Base-by-base conservation (phyloP, 1,140 invertebrate genomes). In the Asbolus verrucosus region DNA sequence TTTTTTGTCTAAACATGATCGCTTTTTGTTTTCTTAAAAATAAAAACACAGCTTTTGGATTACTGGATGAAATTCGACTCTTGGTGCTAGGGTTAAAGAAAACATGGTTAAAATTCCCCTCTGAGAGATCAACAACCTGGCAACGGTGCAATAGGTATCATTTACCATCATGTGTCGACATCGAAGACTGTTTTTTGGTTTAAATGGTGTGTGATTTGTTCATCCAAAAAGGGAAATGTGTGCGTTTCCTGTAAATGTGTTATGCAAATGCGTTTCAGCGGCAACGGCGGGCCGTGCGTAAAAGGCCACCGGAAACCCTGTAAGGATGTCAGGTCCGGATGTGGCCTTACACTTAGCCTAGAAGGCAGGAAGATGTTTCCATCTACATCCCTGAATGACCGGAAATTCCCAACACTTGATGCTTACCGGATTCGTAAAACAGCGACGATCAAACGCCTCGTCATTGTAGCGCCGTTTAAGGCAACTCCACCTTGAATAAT, bases 281-380 rank as follows among this genome's bases (percentile, higher is more conserved):
- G 46, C n/a, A 13, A 9, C 46, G 46, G 19, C 46, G 46, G 46
- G 19, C 11, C 11, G 43, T 33, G 33, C 43, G 65, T 38, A 67
- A 46, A 70, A 70, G 60, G 19, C 68, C 50, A 39, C 50, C 61
- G 61, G 61, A 63, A 41, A 63, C n/a, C 21, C 33, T 54, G 19
- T 63, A 63, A 63, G 61, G 61, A 63, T 63, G 61, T 63, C 61
- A 31, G 30, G 19, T 41, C 61, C 61, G 61, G 61, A 63, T 63
- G 61, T 63, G 61, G 61, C 61, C 61, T 63, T 63, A 63, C 39
- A 63, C 24, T 63, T 63, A 63, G 39, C 61, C 61, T 63, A 63
- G 39, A 63, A 43, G 39, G 39, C 61, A 63, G 61, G 61, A 63
- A 63, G 61, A 63, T 63, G 36, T 63, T 39, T n/a, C 61, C 61